Evolutionary conservation across 1,140 invertebrate species (phyloP), one percentile per base, ranked within the genome.

Genomic region (Sminthurides bifidus): DNA sequence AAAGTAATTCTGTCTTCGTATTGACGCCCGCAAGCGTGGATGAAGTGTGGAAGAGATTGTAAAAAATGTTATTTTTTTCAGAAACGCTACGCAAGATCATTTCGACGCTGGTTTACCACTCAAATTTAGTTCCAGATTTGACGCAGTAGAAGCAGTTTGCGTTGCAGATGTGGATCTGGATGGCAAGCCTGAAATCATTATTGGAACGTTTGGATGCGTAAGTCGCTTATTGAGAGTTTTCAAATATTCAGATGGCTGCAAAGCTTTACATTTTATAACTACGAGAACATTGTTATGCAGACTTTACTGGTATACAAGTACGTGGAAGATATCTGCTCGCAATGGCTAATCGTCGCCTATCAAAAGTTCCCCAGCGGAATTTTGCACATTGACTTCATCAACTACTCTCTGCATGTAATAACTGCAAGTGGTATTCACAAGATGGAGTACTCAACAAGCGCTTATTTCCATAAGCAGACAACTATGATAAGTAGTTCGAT

Each of bases 111-210:
- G 59, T 12, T n/a, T 17, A 8, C 27, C 57, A 2, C 30, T 65
- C 1, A 65, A 65, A 40, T 65, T 65, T 30, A 60, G 57, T 43
- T 56, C 54, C 4, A 31, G 57, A 40, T 65, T 51, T 50, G 81
- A 81, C 70, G 73, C 74, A 55, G 70, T 77, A 30, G 68, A 79
- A 15, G 79, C 80, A 63, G 75, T 75, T 23, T 78, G 76, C 64
- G 72, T 81, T 29, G 76, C 77, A 2, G 83, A 86, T 67, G 72
- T 85, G 51, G 79, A 85, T 69, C 81, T 84, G 75, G 82, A 85
- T 72, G 80, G 81, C 0, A 62, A 72, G 41, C 78, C 81, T 68
- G 83, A 85, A 72, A 79, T 87, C 58, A 60, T 85, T 10, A 65
- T 85, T 37, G 83, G 84, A 56, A 85, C 79, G 8, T 85, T 82